Percentiles rank a stretch among this genome's conserved stretches.
phyloP scores from a whole-genome alignment of 2,888 invertebrate genomes.

The Nipponacmea schrenckii region DNA sequence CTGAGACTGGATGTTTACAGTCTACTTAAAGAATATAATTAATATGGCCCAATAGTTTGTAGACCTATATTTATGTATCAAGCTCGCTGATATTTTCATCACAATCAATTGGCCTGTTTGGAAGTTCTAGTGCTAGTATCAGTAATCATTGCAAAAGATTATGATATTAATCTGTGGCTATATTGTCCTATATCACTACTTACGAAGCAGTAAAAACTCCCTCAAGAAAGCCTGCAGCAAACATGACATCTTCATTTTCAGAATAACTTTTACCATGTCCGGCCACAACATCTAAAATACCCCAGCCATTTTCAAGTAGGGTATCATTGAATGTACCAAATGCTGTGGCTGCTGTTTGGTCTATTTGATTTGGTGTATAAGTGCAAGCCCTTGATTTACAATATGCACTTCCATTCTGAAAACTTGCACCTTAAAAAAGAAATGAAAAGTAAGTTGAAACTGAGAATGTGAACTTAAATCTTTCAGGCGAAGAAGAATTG shows the following conservation, averaged over 20 bases:
- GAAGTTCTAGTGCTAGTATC: neutral
- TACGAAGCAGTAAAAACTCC: conserved; percentile 60
- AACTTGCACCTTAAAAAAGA: neutral
- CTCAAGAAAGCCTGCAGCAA: conserved; percentile 61
- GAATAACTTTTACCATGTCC: conserved; percentile 38
- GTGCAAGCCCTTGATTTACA: conserved; percentile 38
- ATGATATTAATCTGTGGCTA: neutral
- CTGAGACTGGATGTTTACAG: neutral
- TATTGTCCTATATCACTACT: conserved; percentile 24
- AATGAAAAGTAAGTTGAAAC: no score
- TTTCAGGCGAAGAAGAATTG: no score
- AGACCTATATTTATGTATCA: no score
- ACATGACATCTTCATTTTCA: conserved; percentile 54
- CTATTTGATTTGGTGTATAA: conserved; percentile 34
- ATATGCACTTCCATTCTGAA: conserved; percentile 40
- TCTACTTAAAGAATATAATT: neutral
- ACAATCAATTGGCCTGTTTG: neutral
- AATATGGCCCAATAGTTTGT: no score
- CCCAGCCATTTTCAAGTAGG: conserved; percentile 59
- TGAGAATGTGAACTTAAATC: no score
- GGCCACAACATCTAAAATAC: conserved; percentile 56
- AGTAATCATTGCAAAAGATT: neutral
- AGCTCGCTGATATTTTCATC: no score
- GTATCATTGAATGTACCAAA: conserved; percentile 57
- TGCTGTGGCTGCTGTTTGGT: conserved; percentile 44